phyloP scores from a whole-genome alignment of 1,140 invertebrate species.

The Thaumatotibia leucotreta region DNA sequence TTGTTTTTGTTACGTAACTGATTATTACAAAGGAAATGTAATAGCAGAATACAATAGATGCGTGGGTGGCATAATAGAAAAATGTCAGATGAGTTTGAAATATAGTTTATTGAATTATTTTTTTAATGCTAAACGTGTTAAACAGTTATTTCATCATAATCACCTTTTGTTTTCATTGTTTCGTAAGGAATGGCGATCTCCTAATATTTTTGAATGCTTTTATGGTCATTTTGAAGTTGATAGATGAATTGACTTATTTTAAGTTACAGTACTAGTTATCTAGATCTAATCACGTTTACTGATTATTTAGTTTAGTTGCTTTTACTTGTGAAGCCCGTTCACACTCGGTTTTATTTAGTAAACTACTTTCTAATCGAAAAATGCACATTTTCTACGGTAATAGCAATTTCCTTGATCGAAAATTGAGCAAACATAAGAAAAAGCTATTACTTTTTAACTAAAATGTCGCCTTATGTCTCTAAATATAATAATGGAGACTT shows the following conservation, averaged over 20 bases:
- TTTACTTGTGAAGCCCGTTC: too few relatives aligned
- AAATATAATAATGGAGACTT: too few relatives aligned
- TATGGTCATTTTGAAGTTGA: neutral
- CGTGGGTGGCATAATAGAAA: constrained; percentile 44
- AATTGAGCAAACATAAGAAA: too few relatives aligned
- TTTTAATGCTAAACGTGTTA: constrained; percentile 2
- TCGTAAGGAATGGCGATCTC: neutral
- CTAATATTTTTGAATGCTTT: neutral
- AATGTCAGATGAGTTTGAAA: constrained; percentile 33
- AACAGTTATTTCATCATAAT: neutral
- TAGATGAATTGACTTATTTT: neutral
- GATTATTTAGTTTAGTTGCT: neutral
- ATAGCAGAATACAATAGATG: constrained; percentile 39
- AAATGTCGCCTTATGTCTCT: too few relatives aligned
- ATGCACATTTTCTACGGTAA: too few relatives aligned
- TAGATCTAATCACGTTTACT: neutral
- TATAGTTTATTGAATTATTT: constrained; percentile 9
- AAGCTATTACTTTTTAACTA: too few relatives aligned
- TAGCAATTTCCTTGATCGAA: too few relatives aligned
- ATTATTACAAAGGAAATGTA: neutral
- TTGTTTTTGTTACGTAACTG: neutral
- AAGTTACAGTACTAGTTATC: neutral
- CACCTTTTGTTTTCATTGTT: neutral
- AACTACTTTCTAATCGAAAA: too few relatives aligned
- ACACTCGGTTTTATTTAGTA: too few relatives aligned